phyloP scores from a whole-genome alignment of 2,797 vertebrate species.

The Alcedo quadribrachys region DNA sequence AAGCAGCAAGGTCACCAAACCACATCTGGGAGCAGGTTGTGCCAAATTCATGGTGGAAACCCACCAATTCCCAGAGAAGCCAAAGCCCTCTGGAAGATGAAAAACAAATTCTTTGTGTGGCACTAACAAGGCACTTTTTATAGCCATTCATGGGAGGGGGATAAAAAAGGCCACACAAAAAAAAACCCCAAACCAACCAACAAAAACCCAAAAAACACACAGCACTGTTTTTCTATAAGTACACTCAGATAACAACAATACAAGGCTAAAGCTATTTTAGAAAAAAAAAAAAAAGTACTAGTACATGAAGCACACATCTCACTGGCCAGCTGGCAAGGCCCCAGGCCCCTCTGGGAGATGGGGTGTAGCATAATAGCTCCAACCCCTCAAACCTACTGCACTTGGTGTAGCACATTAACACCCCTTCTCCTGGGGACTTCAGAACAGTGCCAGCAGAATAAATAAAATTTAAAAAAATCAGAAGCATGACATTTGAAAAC shows the following conservation, averaged over 20 bases:
- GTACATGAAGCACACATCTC: background rate
- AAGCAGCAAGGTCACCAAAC: background rate
- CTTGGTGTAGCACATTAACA: background rate
- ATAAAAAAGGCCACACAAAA: background rate
- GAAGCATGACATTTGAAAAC: background rate
- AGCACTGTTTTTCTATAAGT: background rate
- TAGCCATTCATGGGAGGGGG: background rate
- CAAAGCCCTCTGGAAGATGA: conserved; percentile 15
- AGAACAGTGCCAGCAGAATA: background rate
- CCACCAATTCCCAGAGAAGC: background rate
- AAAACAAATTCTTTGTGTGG: conserved; percentile 37
- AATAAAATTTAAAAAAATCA: background rate
- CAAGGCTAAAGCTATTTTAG: conserved; percentile 29
- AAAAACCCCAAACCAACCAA: too few relatives aligned
- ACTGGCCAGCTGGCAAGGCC: conserved; percentile 15
- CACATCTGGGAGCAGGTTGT: conserved; percentile 10
- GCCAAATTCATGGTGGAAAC: conserved; percentile 19
- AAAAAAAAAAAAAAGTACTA: background rate
- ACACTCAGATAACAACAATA: conserved; percentile 28
- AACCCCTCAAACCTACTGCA: background rate
- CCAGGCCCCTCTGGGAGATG: background rate
- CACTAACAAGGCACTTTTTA: background rate
- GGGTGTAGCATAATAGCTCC: background rate
- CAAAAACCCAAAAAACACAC: too few relatives aligned
- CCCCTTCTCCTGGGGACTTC: background rate